These are phyloP conservation scores for Pseudomyrmex concolor DNA, from an alignment of 1,140 invertebrate genomes.

Conservation along the genomic window DNA sequence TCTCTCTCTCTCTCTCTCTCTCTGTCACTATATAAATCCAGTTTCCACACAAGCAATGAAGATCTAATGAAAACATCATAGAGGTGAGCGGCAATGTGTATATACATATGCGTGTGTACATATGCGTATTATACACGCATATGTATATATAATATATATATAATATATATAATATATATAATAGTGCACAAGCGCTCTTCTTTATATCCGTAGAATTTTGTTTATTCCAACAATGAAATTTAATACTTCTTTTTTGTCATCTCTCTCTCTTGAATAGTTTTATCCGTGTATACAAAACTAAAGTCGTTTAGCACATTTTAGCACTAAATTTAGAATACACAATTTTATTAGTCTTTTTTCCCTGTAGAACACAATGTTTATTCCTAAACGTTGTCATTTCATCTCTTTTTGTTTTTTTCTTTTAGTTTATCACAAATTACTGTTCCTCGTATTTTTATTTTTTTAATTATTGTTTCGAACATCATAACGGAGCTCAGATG, in stretches of 20 bases:
- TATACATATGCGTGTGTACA: constrained; percentile 30
- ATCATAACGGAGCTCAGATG: constrained; percentile 72
- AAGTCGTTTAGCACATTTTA: constrained; percentile 80
- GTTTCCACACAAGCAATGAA: constrained; percentile 66
- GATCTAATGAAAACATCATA: constrained; percentile 70
- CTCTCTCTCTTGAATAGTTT: constrained; percentile 74
- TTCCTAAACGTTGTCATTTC: constrained; percentile 80
- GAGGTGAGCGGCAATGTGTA: constrained; percentile 68
- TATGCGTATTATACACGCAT: constrained; percentile 57
- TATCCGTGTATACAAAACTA: constrained; percentile 82
- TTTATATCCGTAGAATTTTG: constrained; percentile 73
- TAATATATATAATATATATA: constrained; percentile 47
- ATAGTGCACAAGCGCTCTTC: constrained; percentile 32
- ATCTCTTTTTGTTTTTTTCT: constrained; percentile 77
- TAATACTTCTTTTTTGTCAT: constrained; percentile 75
- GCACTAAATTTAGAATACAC: constrained; percentile 82
- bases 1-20: background rate
- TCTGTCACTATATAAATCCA: constrained; percentile 62
- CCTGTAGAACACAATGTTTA: constrained; percentile 83
- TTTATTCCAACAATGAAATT: constrained; percentile 77
- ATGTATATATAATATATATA: constrained; percentile 49
- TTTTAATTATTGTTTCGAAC: constrained; percentile 75
- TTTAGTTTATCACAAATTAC: constrained; percentile 84
- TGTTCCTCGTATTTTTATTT: constrained; percentile 79
- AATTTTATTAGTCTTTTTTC: constrained; percentile 79